Evolutionary conservation across 1,140 invertebrate species (phyloP).

Genomic region (Sinella curviseta): DNA sequence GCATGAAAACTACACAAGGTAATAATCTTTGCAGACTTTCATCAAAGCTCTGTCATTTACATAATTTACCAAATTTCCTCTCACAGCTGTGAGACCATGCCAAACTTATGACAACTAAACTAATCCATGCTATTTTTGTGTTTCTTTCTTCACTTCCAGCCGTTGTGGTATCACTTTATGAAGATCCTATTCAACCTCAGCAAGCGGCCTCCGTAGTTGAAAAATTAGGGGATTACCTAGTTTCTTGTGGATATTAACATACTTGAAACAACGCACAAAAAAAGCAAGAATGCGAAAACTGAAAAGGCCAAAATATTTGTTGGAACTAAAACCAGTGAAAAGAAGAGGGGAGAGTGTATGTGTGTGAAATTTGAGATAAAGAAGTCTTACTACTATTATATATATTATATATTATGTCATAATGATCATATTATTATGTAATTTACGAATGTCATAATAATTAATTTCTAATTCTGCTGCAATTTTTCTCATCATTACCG

Average conservation of each 20-base stretch:
- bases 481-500: slow-evolving; percentile 20
- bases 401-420: slow-evolving; percentile 8
- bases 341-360: neutral
- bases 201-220: slow-evolving; percentile 91
- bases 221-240: slow-evolving; percentile 92
- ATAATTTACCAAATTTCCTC: too few species aligned
- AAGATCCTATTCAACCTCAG: slow-evolving; percentile 91
- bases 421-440: slow-evolving; percentile 12
- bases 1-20: slow-evolving; percentile 92
- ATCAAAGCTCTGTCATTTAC: too few species aligned
- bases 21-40: too few species aligned
- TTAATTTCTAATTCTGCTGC: slow-evolving; percentile 27
- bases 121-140: slow-evolving; percentile 1
- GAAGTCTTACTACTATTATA: slow-evolving; percentile 23
- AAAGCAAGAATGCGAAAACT: slow-evolving; percentile 3
- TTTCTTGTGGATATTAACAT: slow-evolving; percentile 84
- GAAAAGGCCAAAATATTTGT: slow-evolving; percentile 19
- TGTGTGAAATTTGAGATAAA: slow-evolving; percentile 24
- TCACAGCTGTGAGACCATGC: too few species aligned
- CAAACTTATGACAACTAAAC: too few species aligned
- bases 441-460: slow-evolving; percentile 2
- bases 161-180: slow-evolving; percentile 87
- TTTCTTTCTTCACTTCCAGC: slow-evolving; percentile 64
- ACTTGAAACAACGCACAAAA: slow-evolving; percentile 26
- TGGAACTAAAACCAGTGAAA: slow-evolving; percentile 21